Conservation (phyloP, 2,797 vertebrate genomes). For the Podarcis lilfordi region DNA sequence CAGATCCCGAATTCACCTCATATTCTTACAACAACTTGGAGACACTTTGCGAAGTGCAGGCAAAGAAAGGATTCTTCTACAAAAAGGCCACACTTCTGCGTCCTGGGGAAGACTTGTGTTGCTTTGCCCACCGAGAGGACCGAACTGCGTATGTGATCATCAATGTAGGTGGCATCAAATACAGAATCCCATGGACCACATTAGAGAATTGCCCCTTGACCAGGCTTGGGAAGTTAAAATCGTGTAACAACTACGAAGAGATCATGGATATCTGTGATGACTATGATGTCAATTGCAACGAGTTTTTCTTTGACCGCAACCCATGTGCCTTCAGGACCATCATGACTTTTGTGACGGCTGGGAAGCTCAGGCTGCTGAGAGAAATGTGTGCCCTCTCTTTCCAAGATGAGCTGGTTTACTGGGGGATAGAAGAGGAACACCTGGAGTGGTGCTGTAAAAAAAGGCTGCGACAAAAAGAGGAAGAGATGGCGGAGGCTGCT, state of each 20-base stretch:
- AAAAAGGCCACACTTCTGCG: conserved; percentile 86
- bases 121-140: conserved; percentile 73
- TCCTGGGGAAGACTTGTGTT: conserved; percentile 74
- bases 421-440: conserved; percentile 84
- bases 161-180: conserved; percentile 94
- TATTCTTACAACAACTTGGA: conserved; percentile 85
- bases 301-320: conserved; percentile 97
- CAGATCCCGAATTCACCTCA: conserved; percentile 79
- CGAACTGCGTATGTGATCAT: conserved; percentile 85
- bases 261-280: conserved; percentile 95
- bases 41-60: conserved; percentile 82
- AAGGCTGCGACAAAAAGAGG: conserved; percentile 78
- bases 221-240: conserved; percentile 88
- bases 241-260: conserved; percentile 91
- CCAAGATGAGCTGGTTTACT: conserved; percentile 86
- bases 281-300: conserved; percentile 91
- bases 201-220: conserved; percentile 93
- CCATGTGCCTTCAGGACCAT: conserved; percentile 94
- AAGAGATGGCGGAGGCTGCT: conserved; percentile 77
- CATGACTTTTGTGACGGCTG: conserved; percentile 92
- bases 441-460: conserved; percentile 83
- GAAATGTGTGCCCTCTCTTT: conserved; percentile 96
- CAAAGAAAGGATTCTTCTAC: conserved; percentile 89
- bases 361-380: conserved; percentile 91
- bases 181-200: conserved; percentile 93